A percentile compares a stretch with the other conserved stretches of the same genome.
These are phyloP conservation scores for Cataglyphis cursor DNA, from an alignment of 2,888 invertebrate species.

Conservation along the genomic window DNA sequence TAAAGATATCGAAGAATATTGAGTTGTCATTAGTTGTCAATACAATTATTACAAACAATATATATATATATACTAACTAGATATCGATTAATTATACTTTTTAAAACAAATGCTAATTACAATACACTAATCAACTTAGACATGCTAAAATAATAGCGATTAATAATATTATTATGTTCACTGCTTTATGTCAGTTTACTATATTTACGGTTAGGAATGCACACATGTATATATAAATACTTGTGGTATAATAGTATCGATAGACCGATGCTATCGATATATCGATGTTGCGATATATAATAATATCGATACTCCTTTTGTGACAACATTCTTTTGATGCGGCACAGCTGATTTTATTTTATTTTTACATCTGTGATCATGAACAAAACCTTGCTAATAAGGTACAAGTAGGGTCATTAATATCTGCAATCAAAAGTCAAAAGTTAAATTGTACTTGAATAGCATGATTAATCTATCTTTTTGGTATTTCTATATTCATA, in stretches of 20 bases:
- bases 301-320: constrained; percentile 7
- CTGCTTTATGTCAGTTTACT: background rate
- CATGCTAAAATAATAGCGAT: constrained; percentile 13
- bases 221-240: background rate
- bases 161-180: background rate
- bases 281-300: background rate
- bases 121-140: background rate
- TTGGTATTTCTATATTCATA: background rate
- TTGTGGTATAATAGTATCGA: constrained; percentile 2
- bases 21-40: background rate
- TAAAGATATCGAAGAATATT: background rate
- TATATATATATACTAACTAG: constrained; percentile 12
- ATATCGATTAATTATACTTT: background rate
- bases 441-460: background rate
- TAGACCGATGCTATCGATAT: background rate
- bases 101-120: constrained; percentile 1
- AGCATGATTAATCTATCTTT: background rate
- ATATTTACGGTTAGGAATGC: background rate
- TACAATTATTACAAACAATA: background rate
- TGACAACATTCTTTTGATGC: background rate
- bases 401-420: background rate
- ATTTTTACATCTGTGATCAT: no score
- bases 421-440: background rate
- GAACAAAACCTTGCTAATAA: background rate
- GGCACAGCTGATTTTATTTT: no score